Percentiles rank a stretch among this genome's conserved stretches.
phyloP scores from a whole-genome alignment of 2,888 invertebrate species.

The Pristionchus fissidentatus region DNA sequence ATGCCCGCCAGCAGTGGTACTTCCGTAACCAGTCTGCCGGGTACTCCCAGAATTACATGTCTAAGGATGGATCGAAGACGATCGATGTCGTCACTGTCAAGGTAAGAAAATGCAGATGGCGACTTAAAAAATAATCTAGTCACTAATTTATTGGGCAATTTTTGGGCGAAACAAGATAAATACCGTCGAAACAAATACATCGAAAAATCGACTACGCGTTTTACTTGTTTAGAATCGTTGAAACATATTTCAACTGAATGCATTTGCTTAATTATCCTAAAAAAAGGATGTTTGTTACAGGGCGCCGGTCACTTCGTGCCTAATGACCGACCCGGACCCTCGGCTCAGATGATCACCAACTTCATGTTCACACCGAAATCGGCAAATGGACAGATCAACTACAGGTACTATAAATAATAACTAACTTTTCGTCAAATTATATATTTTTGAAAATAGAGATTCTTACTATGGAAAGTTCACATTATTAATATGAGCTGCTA shows the following conservation, averaged over 20 bases:
- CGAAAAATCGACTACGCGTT: background rate
- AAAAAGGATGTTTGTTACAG: background rate
- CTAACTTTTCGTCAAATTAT: background rate
- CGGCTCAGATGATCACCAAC: slow-evolving; percentile 48
- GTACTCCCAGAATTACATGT: slow-evolving; percentile 61
- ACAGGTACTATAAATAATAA: slow-evolving; percentile 38
- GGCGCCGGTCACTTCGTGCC: slow-evolving; percentile 48
- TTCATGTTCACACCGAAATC: slow-evolving; percentile 46
- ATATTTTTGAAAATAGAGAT: background rate
- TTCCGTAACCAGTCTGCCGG: slow-evolving; percentile 68
- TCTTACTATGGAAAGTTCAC: background rate
- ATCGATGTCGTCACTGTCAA: slow-evolving; percentile 70
- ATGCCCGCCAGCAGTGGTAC: slow-evolving; percentile 56
- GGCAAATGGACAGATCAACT: slow-evolving; percentile 9
- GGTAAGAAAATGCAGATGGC: too few relatives aligned
- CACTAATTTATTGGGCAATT: too few relatives aligned
- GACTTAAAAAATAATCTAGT: too few relatives aligned
- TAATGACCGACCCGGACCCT: slow-evolving; percentile 47
- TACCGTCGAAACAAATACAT: background rate
- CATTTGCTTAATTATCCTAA: too few relatives aligned
- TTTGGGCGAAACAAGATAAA: background rate
- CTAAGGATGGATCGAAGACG: slow-evolving; percentile 53
- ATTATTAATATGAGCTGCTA: background rate
- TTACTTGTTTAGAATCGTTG: background rate
- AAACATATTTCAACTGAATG: too few relatives aligned